Evolutionary conservation across 2,797 vertebrate species (phyloP), one percentile per base, ranked within the genome.

Genomic region (Heteromormyrus szaboi): DNA sequence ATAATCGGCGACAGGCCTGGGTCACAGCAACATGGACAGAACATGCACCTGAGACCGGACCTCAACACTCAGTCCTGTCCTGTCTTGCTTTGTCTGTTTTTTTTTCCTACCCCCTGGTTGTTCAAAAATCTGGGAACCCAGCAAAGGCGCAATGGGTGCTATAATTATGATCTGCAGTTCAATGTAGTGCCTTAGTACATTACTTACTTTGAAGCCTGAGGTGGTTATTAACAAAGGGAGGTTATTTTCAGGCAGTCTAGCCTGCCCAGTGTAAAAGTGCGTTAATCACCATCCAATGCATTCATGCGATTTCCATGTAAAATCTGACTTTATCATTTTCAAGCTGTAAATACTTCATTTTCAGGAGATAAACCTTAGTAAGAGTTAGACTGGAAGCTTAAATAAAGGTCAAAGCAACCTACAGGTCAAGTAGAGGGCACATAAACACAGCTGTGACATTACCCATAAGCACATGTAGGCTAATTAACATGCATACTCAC

Each of bases 401-500:
- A 54, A 33, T 33, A 33, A 85, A 85, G 89, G 79, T 84, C 79
- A 84, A n/a, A 50, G 19, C 19, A 12, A 25, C 50, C 6, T 46
- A 90, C 90, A 91, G 91, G 93, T 95, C 90, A 92, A 93, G 92
- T 87, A 90, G 56, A 2, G 88, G 91, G 85, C 81, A 91, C 76
- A 90, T 92, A 92, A 84, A 84, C 41, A 92, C 91, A 90, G 87
- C 91, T 88, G 87, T 89, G 53, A 84, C 72, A 9, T 90, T 91
- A 87, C 88, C n/a, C 65, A 89, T 85, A 88, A 90, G 90, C 87
- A 90, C 89, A 89, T 89, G 89, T 50, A 56, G 89, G 90, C 91
- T 94, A 93, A 95, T 94, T 93, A 94, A 93, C 91, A 92, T 91
- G 86, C 83, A 89, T 89, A 86, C 88, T 91, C 87, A 89, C 86